Evolutionary conservation across 1,140 invertebrate genomes (phyloP).

Genomic region (Trinorchestia longiramus): DNA sequence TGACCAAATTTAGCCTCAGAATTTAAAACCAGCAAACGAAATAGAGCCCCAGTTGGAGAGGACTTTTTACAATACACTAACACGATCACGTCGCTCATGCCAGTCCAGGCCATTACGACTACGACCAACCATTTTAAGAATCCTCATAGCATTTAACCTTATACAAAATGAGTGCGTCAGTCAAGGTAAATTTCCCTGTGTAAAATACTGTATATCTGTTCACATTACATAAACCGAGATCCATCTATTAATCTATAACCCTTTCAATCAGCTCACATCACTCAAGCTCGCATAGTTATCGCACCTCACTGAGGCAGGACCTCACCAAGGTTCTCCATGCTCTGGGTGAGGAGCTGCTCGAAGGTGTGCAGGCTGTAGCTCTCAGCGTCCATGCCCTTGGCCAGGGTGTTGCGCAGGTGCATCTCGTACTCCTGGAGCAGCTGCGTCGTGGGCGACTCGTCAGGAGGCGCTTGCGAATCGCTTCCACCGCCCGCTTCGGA

Average conservation of each 20-base stretch:
- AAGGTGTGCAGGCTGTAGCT: constrained; percentile 94
- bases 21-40: no score
- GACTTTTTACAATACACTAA: not conserved
- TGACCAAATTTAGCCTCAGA: no score
- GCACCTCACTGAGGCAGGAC: not conserved
- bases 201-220: not conserved
- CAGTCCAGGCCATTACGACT: not conserved
- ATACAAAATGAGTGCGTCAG: not conserved
- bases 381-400: constrained; percentile 94
- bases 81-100: not conserved
- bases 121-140: not conserved
- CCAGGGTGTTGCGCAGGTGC: constrained; percentile 91
- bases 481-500: constrained; percentile 59
- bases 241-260: not conserved
- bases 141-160: not conserved
- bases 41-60: not conserved
- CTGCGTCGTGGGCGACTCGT: constrained; percentile 87
- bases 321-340: constrained; percentile 90
- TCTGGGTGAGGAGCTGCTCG: constrained; percentile 90
- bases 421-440: constrained; percentile 94
- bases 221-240: not conserved
- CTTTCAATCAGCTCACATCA: no score
- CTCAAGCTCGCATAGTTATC: not conserved
- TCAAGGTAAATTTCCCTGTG: not conserved
- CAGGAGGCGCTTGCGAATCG: constrained; percentile 72